Evolutionary conservation across 2,888 invertebrate species (phyloP).

Genomic region (Saturnia pavonia): DNA sequence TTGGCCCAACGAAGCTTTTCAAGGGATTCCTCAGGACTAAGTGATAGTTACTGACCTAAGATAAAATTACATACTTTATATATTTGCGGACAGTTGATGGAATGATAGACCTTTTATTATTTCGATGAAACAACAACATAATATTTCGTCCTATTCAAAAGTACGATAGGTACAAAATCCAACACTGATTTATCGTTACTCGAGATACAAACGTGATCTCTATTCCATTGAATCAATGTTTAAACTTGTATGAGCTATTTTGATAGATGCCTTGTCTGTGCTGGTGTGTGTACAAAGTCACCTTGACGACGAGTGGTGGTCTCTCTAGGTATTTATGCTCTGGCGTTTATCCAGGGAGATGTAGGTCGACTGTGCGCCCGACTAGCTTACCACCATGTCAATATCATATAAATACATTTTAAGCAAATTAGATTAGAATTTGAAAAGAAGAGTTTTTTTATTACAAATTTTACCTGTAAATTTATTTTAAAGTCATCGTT

Average conservation of each 20-base stretch:
- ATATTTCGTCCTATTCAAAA: background rate
- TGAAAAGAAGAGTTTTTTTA: slow-evolving; percentile 12
- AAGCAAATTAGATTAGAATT: slow-evolving; percentile 30
- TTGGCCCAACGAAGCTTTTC: no score
- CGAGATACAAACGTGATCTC: slow-evolving; percentile 12
- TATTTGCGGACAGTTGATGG: background rate
- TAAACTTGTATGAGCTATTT: slow-evolving; percentile 28
- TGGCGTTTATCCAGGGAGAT: slow-evolving; percentile 64
- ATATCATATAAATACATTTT: slow-evolving; percentile 41
- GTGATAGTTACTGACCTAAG: no score
- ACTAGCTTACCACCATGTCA: slow-evolving; percentile 36
- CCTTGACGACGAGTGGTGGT: slow-evolving; percentile 58
- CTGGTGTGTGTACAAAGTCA: slow-evolving; percentile 54
- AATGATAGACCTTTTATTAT: background rate
- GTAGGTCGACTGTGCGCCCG: slow-evolving; percentile 55
- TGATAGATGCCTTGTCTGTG: slow-evolving; percentile 30
- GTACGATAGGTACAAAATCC: slow-evolving; percentile 2
- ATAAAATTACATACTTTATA: no score
- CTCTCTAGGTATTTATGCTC: slow-evolving; percentile 58
- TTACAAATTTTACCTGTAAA: slow-evolving; percentile 7
- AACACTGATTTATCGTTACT: slow-evolving; percentile 9
- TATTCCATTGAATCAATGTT: slow-evolving; percentile 23
- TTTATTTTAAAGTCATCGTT: slow-evolving; percentile 6
- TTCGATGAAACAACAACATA: background rate
- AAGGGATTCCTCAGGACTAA: no score